Conservation (phyloP, 2,888 invertebrate genomes). For the Apotomis turbidana region DNA sequence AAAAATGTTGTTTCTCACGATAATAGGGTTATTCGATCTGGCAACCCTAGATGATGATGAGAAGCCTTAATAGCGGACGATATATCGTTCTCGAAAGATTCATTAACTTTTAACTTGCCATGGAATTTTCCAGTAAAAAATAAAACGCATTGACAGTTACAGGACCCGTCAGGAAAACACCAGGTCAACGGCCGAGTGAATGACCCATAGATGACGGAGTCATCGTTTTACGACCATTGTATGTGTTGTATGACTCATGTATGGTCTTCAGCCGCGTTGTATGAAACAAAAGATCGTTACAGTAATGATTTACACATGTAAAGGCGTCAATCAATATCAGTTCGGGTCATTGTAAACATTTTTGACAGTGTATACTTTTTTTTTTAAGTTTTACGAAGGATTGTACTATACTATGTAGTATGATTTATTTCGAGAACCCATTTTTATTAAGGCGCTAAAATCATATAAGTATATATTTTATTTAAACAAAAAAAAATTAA, state of each 20-base stretch:
- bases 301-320: slow-evolving; percentile 34
- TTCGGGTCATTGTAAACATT: slow-evolving; percentile 13
- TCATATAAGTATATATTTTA: too few species aligned
- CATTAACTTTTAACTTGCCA: too few species aligned
- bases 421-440: too few species aligned
- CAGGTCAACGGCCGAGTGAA: slow-evolving; percentile 66
- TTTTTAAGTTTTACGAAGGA: slow-evolving; percentile 13
- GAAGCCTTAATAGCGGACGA: too few species aligned
- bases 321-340: slow-evolving; percentile 37
- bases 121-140: neutral
- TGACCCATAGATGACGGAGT: slow-evolving; percentile 61
- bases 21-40: too few species aligned
- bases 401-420: too few species aligned
- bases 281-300: slow-evolving; percentile 43
- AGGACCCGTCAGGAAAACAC: slow-evolving; percentile 41
- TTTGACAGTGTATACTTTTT: neutral
- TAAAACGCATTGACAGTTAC: neutral
- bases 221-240: slow-evolving; percentile 50
- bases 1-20: too few species aligned
- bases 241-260: slow-evolving; percentile 47
- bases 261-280: slow-evolving; percentile 39
- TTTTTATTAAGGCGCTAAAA: too few species aligned
- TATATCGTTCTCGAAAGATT: too few species aligned
- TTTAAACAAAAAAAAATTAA: too few species aligned
- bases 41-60: too few species aligned